A percentile compares a stretch with the other conserved stretches of the same genome.
These are phyloP conservation scores for Griposia aprilina DNA, from an alignment of 2,888 invertebrate genomes.

Conservation along the genomic window DNA sequence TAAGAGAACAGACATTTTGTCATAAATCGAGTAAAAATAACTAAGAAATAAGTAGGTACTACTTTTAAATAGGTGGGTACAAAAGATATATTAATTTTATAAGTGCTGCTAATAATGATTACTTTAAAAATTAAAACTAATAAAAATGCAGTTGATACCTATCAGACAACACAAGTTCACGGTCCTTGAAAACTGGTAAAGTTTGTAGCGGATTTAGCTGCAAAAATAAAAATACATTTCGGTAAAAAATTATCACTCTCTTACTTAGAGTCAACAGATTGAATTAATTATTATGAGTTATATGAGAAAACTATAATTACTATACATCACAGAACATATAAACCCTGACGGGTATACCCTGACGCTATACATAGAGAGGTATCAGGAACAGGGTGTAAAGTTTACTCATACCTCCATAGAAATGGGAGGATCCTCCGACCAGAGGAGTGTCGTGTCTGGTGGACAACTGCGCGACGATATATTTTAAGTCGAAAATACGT, in stretches of 20 bases:
- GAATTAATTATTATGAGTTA: not conserved
- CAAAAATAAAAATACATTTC: slow-evolving; percentile 55
- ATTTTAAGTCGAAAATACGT: no score
- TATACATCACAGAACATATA: no score
- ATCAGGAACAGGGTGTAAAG: no score
- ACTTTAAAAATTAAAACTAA: not conserved
- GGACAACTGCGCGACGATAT: no score
- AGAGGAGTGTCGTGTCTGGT: no score
- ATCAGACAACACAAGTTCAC: slow-evolving; percentile 91
- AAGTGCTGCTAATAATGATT: not conserved
- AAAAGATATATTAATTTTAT: no score
- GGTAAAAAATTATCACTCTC: not conserved
- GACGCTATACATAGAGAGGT: no score
- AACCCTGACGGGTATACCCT: no score
- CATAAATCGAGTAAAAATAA: not conserved
- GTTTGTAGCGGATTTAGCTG: slow-evolving; percentile 92
- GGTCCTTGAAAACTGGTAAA: slow-evolving; percentile 92
- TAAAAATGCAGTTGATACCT: slow-evolving; percentile 83
- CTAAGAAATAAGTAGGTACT: not conserved
- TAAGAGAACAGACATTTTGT: not conserved
- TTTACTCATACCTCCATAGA: no score
- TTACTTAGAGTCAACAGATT: not conserved
- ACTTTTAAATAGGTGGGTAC: no score
- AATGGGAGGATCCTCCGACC: no score
- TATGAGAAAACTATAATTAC: no score